phyloP scores from a whole-genome alignment of 2,113 vertebrate species.

The Microcebus jonahi region DNA sequence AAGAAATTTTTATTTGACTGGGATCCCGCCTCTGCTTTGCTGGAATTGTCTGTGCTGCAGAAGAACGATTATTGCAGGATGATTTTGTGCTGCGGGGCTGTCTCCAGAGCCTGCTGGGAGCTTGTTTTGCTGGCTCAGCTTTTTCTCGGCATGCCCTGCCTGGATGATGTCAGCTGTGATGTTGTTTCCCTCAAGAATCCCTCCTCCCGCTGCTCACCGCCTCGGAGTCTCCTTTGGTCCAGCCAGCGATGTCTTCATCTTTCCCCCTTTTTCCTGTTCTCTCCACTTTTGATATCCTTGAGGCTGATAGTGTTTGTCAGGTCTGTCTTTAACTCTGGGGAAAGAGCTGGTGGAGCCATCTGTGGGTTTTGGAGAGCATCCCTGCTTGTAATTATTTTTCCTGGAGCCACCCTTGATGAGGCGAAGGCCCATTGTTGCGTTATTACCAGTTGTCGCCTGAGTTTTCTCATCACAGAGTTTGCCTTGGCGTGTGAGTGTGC shows the following conservation, averaged over 20 bases:
- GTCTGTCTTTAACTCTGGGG: constrained; percentile 44
- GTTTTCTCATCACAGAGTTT: constrained; percentile 38
- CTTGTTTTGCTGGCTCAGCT: constrained; percentile 61
- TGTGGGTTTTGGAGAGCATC: constrained; percentile 59
- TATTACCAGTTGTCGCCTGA: constrained; percentile 30
- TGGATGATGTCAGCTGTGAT: constrained; percentile 65
- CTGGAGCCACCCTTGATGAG: constrained; percentile 49
- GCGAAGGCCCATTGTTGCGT: constrained; percentile 52
- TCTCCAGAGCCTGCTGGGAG: constrained; percentile 52
- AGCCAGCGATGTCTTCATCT: constrained; percentile 71
- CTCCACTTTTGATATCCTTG: constrained; percentile 65
- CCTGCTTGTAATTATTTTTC: constrained; percentile 71
- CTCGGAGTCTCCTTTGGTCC: constrained; percentile 71
- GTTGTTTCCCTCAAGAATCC: constrained; percentile 68
- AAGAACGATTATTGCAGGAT: constrained; percentile 25
- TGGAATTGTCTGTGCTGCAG: constrained; percentile 46
- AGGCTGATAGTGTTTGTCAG: constrained; percentile 74
- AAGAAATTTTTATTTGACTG: constrained; percentile 33
- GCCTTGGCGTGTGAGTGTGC: neutral
- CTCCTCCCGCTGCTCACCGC: constrained; percentile 23
- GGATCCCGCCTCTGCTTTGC: neutral
- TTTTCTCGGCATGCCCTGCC: constrained; percentile 54
- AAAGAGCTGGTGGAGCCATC: constrained; percentile 54
- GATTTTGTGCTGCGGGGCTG: neutral
- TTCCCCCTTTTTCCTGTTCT: constrained; percentile 47